Evolutionary conservation across 2,113 vertebrate species (phyloP).

Genomic region (Cyprinodon variegatus): DNA sequence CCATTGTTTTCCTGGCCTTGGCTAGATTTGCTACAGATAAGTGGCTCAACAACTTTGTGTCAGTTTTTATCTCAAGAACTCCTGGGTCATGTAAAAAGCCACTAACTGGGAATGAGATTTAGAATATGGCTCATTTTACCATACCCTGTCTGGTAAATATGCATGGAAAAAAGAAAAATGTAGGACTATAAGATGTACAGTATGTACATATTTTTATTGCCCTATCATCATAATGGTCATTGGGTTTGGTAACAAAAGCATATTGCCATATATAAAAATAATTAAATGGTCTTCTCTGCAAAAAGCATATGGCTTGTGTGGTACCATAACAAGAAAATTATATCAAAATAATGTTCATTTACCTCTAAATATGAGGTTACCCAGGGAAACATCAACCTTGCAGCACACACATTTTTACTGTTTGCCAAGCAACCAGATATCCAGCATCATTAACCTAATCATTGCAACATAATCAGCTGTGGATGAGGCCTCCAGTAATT

Average conservation of each 20-base stretch:
- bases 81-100: slow-evolving; percentile 9
- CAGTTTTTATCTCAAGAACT: slow-evolving; percentile 39
- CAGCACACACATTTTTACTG: slow-evolving; percentile 39
- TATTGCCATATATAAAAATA: slow-evolving; percentile 1
- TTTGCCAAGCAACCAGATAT: slow-evolving; percentile 61
- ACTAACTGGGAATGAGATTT: slow-evolving; percentile 16
- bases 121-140: slow-evolving; percentile 26
- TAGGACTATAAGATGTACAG: neutral
- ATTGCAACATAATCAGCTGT: slow-evolving; percentile 65
- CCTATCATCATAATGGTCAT: neutral
- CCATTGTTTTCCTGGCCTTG: slow-evolving; percentile 23
- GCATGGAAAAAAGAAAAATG: slow-evolving; percentile 7
- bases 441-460: slow-evolving; percentile 72
- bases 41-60: slow-evolving; percentile 56
- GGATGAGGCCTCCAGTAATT: slow-evolving; percentile 63
- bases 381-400: slow-evolving; percentile 44
- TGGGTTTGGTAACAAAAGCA: neutral
- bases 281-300: neutral
- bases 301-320: slow-evolving; percentile 22
- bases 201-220: neutral
- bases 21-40: slow-evolving; percentile 38
- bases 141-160: slow-evolving; percentile 4
- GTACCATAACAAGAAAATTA: slow-evolving; percentile 17
- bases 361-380: slow-evolving; percentile 47
- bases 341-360: slow-evolving; percentile 34